phyloP scores from a whole-genome alignment of 92 coral and sea anemone genomes.

The Palythoa heliodiscus region DNA sequence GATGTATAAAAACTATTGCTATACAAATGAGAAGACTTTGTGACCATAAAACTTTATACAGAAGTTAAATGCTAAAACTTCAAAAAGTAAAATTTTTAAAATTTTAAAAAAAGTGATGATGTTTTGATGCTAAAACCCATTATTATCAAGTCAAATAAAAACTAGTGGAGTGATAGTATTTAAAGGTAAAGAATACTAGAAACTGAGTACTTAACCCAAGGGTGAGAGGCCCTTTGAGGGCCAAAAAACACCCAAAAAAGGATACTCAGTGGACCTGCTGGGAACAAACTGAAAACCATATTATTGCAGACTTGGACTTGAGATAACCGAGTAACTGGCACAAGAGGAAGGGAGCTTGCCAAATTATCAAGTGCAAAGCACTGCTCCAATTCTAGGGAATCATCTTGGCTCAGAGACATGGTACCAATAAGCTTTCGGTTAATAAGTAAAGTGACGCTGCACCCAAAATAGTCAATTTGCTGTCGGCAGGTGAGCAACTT shows the following conservation, averaged over 20 bases:
- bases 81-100: no score
- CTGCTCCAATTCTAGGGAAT: conserved; percentile 44
- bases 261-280: conserved; percentile 79
- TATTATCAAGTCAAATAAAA: no score
- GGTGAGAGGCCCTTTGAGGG: no score
- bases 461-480: conserved; percentile 44
- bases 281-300: conserved; percentile 64
- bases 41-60: no score
- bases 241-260: conserved; percentile 41
- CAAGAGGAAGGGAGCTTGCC: conserved; percentile 51
- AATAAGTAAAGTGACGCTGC: conserved; percentile 56
- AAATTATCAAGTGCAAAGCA: conserved; percentile 69
- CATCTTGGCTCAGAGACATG: conserved; percentile 48
- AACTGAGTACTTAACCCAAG: no score
- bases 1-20: no score
- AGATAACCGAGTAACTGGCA: conserved; percentile 54
- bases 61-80: no score
- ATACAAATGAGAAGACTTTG: no score
- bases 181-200: no score
- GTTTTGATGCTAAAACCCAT: no score
- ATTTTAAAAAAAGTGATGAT: no score
- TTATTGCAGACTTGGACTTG: conserved; percentile 50
- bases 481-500: conserved; percentile 52
- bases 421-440: conserved; percentile 53
- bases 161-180: no score